A percentile compares a stretch with the other conserved stretches of the same genome.
phyloP scores from a whole-genome alignment of 2,888 invertebrate species.

The Drosophila subsilvestris region DNA sequence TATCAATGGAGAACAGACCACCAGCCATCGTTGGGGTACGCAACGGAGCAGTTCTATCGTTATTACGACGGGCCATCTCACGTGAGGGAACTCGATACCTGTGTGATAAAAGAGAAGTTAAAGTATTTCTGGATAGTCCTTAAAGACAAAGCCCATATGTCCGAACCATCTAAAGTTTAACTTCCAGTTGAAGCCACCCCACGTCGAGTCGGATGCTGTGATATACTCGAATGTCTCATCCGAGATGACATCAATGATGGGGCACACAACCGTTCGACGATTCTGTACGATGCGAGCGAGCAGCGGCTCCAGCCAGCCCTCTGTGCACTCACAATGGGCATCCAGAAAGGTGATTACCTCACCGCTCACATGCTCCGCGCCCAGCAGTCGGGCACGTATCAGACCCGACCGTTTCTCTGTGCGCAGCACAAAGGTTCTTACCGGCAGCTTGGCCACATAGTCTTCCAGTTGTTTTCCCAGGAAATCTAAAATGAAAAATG shows the following conservation, averaged over 20 bases:
- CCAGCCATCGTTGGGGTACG: constrained; percentile 99
- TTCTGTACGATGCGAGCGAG: constrained; percentile 96
- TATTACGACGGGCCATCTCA: constrained; percentile 96
- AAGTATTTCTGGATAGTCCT: neutral
- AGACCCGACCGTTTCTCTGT: constrained; percentile 97
- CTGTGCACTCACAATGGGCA: constrained; percentile 87
- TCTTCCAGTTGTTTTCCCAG: constrained; percentile 94
- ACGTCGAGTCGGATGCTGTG: constrained; percentile 99
- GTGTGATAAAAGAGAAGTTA: neutral
- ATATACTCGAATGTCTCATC: constrained; percentile 99
- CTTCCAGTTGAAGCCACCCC: constrained; percentile 99
- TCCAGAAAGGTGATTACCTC: constrained; percentile 85
- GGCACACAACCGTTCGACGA: constrained; percentile 97
- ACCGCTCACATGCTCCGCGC: constrained; percentile 93
- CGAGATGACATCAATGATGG: constrained; percentile 99
- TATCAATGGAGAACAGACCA: constrained; percentile 96
- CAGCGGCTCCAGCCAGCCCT: constrained; percentile 99
- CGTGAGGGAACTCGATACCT: constrained; percentile 99
- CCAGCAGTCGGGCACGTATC: constrained; percentile 96
- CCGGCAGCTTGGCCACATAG: constrained; percentile 93
- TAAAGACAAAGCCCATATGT: no score
- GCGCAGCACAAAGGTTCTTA: constrained; percentile 93
- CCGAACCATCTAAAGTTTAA: constrained; percentile 97
- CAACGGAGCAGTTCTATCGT: constrained; percentile 96
- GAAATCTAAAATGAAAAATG: constrained; percentile 88